Evolutionary conservation across 2,113 vertebrate genomes (phyloP), one percentile per base, ranked within the genome.

Genomic region (Gnathonemus echidnorhynchus): DNA sequence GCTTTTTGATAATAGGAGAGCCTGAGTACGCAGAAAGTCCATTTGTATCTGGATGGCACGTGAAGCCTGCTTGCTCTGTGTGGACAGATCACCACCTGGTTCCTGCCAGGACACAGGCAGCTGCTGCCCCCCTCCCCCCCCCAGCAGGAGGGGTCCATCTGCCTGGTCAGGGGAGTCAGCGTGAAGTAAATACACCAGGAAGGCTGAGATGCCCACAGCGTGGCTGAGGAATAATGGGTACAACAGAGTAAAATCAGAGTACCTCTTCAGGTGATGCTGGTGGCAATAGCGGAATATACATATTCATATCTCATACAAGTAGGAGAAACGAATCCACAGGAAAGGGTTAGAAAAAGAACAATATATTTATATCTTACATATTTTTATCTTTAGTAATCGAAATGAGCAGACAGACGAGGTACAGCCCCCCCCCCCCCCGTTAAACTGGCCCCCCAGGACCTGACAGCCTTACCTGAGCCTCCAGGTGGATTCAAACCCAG

Each of bases 51-150:
- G 45, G 48, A 46, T 21, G 89, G 89, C 90, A 66, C 49, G 62
- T 49, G 31, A 83, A 27, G 86, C 84, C 89, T 89, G 77, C 92
- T 92, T 91, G 89, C 74, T 88, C 85, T 91, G 70, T 85, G 48
- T 9, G 56, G 56, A n/a, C 24, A 9, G 7, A 62, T 62, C 56
- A 62, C 56, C 6, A 62, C 21, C 56, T 62, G 24, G 21, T 62
- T 0, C 56, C 7, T 62, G 56, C 56, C 24, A 86, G 90, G 84
- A 89, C 91, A 90, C 88, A 24, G 92, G n/a, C 92, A 92, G 92
- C 93, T 92, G 91, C 62, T 70, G n/a, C 48, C 2, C 58, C 62
- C n/a, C 58, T 0, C 58, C 88, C 77, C 88, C 88, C 84, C 48
- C 21, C 70, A 50, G 88, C n/a, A 77, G 31, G 70, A 35, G 11